Base-by-base conservation (phyloP, 2,113 vertebrate genomes). In the Aldabrachelys gigantea region DNA sequence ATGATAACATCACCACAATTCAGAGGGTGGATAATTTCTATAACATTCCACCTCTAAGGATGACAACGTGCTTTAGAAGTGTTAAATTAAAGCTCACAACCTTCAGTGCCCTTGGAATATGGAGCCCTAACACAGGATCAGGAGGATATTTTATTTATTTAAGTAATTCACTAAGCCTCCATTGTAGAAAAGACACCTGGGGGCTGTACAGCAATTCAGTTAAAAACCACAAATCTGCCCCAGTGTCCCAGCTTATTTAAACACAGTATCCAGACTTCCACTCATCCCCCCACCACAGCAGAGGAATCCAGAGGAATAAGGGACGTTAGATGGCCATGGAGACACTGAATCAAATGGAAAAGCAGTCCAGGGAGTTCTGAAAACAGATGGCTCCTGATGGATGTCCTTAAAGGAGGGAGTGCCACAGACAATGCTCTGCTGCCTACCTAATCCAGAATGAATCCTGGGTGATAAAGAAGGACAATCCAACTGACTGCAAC, bases 41-140 rank as follows among this genome's bases (percentile, higher is more conserved):
- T 65, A 93, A 89, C 95, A 95, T 75, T 84, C 91, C 81, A 85
- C 94, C 85, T 85, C 72, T 11, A 1, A 95, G 90, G 91, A 83
- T 93, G 89, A 92, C 84, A 5, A 1, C 38, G 57, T 85, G 79
- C 82, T 94, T 91, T 69, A 0, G 41, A 82, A 1, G 1, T 90
- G 57, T 94, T 85, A 57, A 93, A 95, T 95, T 85, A 92, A 93
- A 65, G 50, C 88, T 95, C 25, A 49, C 85, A 93, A 88, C 69
- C 92, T 91, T 86, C 95, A 89, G 88, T 31, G 1, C 79, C 93
- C 79, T 88, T 54, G 27, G 89, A 76, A 91, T 25, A 38, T 80
- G 84, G 81, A 47, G 57, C 57, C 85, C 85, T 93, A 85, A 92
- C 85, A 95, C 94, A 82, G 0, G 9, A 78, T 29, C 1, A 0